Evolutionary conservation across 92 coral and sea anemone species (phyloP).

Genomic region (Porites cylindrica): DNA sequence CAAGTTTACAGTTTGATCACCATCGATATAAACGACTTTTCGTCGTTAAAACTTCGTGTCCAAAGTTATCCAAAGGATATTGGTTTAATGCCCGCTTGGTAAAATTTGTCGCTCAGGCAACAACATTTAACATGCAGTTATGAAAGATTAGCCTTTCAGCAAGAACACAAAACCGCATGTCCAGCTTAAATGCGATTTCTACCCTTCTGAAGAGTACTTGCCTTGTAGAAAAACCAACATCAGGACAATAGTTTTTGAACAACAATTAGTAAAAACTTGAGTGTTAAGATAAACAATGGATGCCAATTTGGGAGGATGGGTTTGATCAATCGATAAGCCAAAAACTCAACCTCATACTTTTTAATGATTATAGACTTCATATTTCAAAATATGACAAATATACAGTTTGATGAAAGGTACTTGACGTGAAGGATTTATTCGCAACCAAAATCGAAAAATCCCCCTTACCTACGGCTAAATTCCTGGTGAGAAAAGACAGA

Average conservation of each 20-base stretch:
- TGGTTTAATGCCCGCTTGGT: not conserved
- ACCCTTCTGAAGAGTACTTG: not conserved
- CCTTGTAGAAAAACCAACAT: not conserved
- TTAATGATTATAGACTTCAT: not conserved
- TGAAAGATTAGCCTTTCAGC: not conserved
- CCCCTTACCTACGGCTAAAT: conserved; percentile 13
- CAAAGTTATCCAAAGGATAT: not conserved
- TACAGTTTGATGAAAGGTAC: not conserved
- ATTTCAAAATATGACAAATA: not conserved
- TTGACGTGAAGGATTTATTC: not conserved
- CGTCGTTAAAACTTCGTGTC: not conserved
- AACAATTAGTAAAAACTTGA: not conserved
- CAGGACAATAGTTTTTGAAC: not conserved
- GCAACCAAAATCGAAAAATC: conserved; percentile 17
- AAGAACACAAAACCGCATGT: not conserved
- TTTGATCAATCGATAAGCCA: not conserved
- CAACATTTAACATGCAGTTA: not conserved
- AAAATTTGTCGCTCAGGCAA: not conserved
- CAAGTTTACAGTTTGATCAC: not conserved
- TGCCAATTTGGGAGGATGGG: not conserved
- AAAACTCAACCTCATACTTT: not conserved
- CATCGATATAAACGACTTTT: conserved; percentile 8
- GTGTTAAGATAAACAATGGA: conserved; percentile 15
- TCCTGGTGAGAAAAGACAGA: not conserved
- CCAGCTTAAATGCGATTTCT: not conserved